Percentiles rank a stretch among this genome's conserved stretches.
Evolutionary conservation across 2,113 vertebrate species (phyloP).

Genomic region (Orycteropus afer): DNA sequence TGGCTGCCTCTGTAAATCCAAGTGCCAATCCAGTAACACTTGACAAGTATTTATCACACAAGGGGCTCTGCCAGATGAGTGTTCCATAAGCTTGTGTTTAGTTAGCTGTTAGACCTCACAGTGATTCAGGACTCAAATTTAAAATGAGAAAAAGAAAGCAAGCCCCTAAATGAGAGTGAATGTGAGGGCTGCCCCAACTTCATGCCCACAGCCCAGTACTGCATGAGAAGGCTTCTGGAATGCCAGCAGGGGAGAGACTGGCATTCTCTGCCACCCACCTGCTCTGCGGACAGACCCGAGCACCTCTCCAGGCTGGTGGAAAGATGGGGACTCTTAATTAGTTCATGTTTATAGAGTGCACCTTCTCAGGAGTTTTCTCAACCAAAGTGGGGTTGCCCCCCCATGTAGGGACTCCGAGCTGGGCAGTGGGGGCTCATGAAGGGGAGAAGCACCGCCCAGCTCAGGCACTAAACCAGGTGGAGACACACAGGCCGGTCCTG

Average conservation of each 20-base stretch:
- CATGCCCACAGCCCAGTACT: neutral
- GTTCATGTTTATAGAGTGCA: neutral
- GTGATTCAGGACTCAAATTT: neutral
- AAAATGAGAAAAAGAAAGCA: neutral
- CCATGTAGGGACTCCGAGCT: neutral
- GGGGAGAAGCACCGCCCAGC: neutral
- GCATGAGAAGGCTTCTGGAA: neutral
- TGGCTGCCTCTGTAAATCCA: neutral
- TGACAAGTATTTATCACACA: neutral
- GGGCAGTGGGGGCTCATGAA: neutral
- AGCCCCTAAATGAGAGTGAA: neutral
- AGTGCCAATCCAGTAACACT: neutral
- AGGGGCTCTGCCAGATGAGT: no score
- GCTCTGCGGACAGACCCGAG: neutral
- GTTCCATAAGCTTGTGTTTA: rapidly evolving
- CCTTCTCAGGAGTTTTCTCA: neutral
- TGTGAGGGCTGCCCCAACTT: neutral
- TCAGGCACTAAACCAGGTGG: neutral
- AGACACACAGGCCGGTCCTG: neutral
- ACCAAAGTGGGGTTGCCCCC: neutral
- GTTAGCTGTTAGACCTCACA: neutral
- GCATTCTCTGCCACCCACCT: neutral
- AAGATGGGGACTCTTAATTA: neutral
- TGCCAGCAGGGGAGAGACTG: neutral
- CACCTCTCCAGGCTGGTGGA: neutral